Evolutionary conservation across 2,888 invertebrate genomes (phyloP), one percentile per base, ranked within the genome.

Genomic region (Drosophila tripunctata): DNA sequence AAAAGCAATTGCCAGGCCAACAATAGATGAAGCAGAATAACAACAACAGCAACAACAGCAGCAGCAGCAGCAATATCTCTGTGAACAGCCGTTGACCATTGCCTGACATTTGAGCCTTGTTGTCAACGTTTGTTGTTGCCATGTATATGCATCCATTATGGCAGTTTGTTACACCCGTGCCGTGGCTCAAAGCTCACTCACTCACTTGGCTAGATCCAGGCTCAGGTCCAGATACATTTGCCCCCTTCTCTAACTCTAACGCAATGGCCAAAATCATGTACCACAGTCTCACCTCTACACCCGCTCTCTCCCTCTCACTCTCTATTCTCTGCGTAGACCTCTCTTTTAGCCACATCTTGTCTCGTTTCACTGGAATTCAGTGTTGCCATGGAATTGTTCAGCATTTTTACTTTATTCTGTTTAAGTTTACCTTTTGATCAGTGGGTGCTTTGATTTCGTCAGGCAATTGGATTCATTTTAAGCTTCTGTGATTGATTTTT

Each of bases 91-190:
- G 78, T 77, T 82, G 82, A 75, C 85, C 87, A 87, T 78, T 78
- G 78, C 58, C 78, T 87, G 87, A 87, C 85, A 83, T 83, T 84
- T 87, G 87, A 87, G 85, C 85, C 87, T 84, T 84, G 81, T 82
- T 87, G 87, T 87, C 87, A 81, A 84, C 85, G 81, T 77, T 31
- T 56, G 69, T 48, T 64, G 78, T 6, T 62, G 52, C 33, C 35
- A 57, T 76, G 76, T 63, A 44, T 62, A 52, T 82, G 78, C 75
- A 87, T 58, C 82, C 87, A 81, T 86, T 74, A 79, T 86, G 80
- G 67, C 87, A 75, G 68, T 79, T 75, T 62, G 80, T 68, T 75
- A 62, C 72, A 75, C 76, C 67, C 60, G 57, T 64, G 69, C 60
- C 56, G 31, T 45, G 48, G 54, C 55, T 55, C 55, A 36, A 8